Evolutionary conservation across 2,888 invertebrate genomes (phyloP), one percentile per base, ranked within the genome.

Genomic region (Rosalia funebris): DNA sequence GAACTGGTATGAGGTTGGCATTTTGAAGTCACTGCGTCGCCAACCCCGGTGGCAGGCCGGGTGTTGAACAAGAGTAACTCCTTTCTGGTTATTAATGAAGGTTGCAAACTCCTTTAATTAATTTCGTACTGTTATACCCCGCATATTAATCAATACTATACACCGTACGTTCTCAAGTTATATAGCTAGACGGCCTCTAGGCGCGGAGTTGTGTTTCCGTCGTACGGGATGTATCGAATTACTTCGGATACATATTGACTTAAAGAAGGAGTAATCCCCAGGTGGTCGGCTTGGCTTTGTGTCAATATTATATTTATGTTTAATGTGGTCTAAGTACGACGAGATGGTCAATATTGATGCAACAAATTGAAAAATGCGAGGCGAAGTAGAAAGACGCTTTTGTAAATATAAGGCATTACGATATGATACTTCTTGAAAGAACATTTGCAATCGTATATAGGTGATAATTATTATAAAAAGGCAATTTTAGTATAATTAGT

Each of bases 71-170:
- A 75, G 75, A 76, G 73, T 74, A 71, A 72, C 77, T 77, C 77
- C 77, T 77, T 76, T 75, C 73, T 73, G 73, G 78, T 79, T 81
- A 81, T 81, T 81, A 81, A 81, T 81, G 81, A 80, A 81, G 80
- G 80, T 77, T 80, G 76, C 77, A 79, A 81, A 80, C 81, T 80
- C 80, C 81, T 81, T 81, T 81, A 81, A 81, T 81, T 81, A 81
- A 81, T 81, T 81, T 81, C 75, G 75, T 77, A 75, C 79, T 79
- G 80, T 80, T 80, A 81, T 80, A 77, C 79, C 77, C 73, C 77
- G 77, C 77, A 79, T 80, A 80, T 81, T 81, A 81, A 81, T 81
- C 81, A 81, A 80, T 81, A 81, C 72, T 68, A 69, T 65, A 69
- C 65, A 65, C 62, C 62, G 63, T 61, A 59, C 60, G 69, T 68